Evolutionary conservation across 23 tunicate species (phyloP), one percentile per base, ranked within the genome.

Genomic region (Trididemnum nubilum): DNA sequence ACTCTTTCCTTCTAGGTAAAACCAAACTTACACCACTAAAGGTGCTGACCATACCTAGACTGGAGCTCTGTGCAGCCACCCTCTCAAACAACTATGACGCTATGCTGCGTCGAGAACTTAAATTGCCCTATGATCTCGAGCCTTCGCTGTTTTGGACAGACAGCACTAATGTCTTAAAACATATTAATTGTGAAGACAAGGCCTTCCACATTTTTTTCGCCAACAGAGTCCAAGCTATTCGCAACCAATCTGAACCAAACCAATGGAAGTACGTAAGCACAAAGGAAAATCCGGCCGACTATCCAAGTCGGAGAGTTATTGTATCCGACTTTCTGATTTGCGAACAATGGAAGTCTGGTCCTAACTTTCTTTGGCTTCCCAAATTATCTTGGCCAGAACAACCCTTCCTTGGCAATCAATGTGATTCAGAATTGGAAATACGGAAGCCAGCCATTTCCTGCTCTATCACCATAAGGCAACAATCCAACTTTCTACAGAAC

Each of bases 131-230:
- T 15, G 40, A 12, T 1, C 51, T 36, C 39, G 23, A 50, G 15
- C 36, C 40, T 37, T 64, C 80, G 25, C 32, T 57, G 34, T 87
- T 87, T 33, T 87, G 92, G 92, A 73, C 85, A 28, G 92, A 87
- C 33, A 81, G 86, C 34, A 81, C 81, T 34, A 73, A 81, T 61
- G 92, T 87, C 18, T 67, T 87, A 59, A 64, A 79, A n/a, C 80
- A 80, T 52, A 32, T 87, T 23, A 60, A 34, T 3, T 78, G 59
- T 40, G 77, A 74, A 34, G 61, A 36, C 0, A 73, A 38, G 35
- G 30, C 28, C n/a, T 81, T 87, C 52, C 85, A 87, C 66, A 73
- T 67, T 2, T 87, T 81, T 61, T 86, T 87, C 52, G 86, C 92
- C 9, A 87, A 87, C 65, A 84, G 86, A 63, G 81, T 81, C 38